Evolutionary conservation across 2,113 vertebrate species (phyloP), one percentile per base, ranked within the genome.

Genomic region (Seriola quinqueradiata): DNA sequence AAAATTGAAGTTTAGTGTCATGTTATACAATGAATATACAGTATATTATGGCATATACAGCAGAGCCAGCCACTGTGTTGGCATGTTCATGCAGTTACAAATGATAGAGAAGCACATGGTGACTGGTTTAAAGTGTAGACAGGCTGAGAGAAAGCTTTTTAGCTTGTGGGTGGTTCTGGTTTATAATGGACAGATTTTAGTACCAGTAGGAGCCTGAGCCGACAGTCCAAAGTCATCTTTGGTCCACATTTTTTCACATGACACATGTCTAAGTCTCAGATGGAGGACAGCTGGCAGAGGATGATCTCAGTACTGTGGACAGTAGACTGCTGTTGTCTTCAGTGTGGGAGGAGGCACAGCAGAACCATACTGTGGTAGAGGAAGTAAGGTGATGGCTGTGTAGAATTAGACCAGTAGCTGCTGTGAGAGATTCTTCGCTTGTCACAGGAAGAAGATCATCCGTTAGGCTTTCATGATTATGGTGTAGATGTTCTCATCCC

Each of bases 221-320:
- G 32, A 80, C 88, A 74, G 79, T 54, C 68, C 11, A 11, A 44
- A 14, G 58, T 11, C 7, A 64, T 82, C 9, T 64, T 50, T 61
- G 69, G 10, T 79, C 46, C 25, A 55, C 54, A 71, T 83, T 83
- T 64, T 68, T 59, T 79, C 25, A 44, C 50, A 81, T 72, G 67
- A 60, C 73, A 40, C 32, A 72, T 70, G 52, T 54, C 61, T 67
- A 60, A 59, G 68, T 77, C 54, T 83, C 50, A 82, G 87, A 89
- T 81, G 34, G 83, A 75, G 71, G 78, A 79, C 89, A 87, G 90
- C 78, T 90, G 83, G 83, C 77, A 61, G 65, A 76, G 72, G 74
- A 71, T 28, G 1, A 40, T 70, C 75, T 83, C 46, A 46, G 77
- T 65, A 28, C 75, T 58, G 73, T 82, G 81, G 81, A 79, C 81